phyloP scores from a whole-genome alignment of 2,797 vertebrate genomes.

The Poecilia velifera region DNA sequence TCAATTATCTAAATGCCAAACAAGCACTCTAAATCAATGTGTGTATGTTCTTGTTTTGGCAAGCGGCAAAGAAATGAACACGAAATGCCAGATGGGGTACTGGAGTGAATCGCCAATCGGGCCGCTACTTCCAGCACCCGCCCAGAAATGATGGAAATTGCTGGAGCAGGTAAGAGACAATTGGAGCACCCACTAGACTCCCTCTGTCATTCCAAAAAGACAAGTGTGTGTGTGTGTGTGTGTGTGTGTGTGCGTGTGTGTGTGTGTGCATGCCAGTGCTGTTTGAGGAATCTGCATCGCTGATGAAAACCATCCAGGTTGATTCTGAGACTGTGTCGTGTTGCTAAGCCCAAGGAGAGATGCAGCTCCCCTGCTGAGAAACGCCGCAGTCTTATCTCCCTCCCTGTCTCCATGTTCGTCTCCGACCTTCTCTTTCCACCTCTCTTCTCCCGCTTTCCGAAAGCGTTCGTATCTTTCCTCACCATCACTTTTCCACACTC shows the following conservation, averaged over 20 bases:
- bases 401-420: slow-evolving; percentile 62
- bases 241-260: not conserved
- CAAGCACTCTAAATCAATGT: slow-evolving; percentile 55
- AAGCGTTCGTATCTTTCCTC: slow-evolving; percentile 66
- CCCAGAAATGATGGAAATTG: slow-evolving; percentile 56
- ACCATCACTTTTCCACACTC: slow-evolving; percentile 67
- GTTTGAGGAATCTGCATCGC: slow-evolving; percentile 56
- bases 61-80: slow-evolving; percentile 69
- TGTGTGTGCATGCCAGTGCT: slow-evolving; percentile 7
- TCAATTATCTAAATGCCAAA: slow-evolving; percentile 58
- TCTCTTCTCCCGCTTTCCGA: slow-evolving; percentile 65
- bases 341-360: slow-evolving; percentile 65
- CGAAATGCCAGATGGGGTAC: slow-evolving; percentile 77
- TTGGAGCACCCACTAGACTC: slow-evolving; percentile 37
- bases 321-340: slow-evolving; percentile 57
- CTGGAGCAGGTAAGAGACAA: slow-evolving; percentile 66
- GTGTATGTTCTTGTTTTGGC: slow-evolving; percentile 67
- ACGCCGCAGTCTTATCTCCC: slow-evolving; percentile 75
- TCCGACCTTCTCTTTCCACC: slow-evolving; percentile 71
- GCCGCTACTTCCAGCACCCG: slow-evolving; percentile 51
- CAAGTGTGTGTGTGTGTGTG: not conserved
- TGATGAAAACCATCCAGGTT: slow-evolving; percentile 64
- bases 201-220: slow-evolving; percentile 38
- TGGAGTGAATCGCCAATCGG: slow-evolving; percentile 76
- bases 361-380: slow-evolving; percentile 62